Evolutionary conservation across 23 tunicate genomes (phyloP).

Genomic region (Trididemnum miniatum): DNA sequence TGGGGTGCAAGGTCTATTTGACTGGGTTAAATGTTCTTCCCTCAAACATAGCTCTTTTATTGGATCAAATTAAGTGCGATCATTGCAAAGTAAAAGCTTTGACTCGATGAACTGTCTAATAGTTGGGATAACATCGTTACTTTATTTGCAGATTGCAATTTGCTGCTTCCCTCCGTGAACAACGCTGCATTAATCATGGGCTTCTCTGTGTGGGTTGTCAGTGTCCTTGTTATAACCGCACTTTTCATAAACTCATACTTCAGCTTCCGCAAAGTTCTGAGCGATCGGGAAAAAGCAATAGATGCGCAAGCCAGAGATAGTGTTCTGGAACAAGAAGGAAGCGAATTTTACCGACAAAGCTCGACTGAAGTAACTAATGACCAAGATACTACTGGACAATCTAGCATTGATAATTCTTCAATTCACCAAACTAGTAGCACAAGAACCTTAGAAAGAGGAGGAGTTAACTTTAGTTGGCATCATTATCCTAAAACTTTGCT

Average conservation of each 20-base stretch:
- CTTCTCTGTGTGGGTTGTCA: conserved; percentile 4
- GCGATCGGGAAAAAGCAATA: background rate
- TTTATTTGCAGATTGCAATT: background rate
- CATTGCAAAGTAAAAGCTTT: no score
- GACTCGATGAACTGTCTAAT: no score
- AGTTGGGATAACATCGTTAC: no score
- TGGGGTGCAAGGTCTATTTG: no score
- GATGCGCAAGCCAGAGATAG: background rate
- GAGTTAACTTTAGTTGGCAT: background rate
- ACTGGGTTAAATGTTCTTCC: no score
- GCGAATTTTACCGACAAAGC: background rate
- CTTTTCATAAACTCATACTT: conserved; percentile 1
- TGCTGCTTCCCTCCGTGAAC: background rate
- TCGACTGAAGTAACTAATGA: no score
- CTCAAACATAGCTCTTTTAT: no score
- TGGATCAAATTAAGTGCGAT: no score
- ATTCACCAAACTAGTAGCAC: no score
- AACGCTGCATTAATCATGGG: background rate
- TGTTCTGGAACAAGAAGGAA: background rate
- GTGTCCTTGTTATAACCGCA: background rate
- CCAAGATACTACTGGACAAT: no score
- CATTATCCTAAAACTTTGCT: background rate
- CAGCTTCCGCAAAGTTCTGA: conserved; percentile 2
- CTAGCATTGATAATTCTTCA: no score
- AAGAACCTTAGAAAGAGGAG: background rate